Evolutionary conservation across 2,797 vertebrate species (phyloP).

Genomic region (Enteromius radiatus): DNA sequence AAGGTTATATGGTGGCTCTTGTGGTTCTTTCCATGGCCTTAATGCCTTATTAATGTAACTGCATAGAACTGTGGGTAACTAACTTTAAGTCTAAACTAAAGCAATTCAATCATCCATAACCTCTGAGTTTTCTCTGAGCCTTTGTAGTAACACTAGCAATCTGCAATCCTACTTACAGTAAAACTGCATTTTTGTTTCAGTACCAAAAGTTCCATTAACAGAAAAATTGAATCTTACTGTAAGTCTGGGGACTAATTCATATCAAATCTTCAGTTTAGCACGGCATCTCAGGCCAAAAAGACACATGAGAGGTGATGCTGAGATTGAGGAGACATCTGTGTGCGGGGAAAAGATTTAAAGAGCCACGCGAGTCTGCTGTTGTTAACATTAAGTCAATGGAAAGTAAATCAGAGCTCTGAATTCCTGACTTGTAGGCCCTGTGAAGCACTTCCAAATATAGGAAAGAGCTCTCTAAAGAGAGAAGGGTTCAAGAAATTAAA

Average conservation of each 20-base stretch:
- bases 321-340: conserved; percentile 28
- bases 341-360: conserved; percentile 10
- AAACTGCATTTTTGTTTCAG: neutral
- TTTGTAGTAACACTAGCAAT: neutral
- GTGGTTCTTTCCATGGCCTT: conserved; percentile 18
- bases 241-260: neutral
- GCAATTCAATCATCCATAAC: neutral
- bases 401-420: conserved; percentile 22
- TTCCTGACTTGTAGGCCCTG: conserved; percentile 6
- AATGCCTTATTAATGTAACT: neutral
- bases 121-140: neutral
- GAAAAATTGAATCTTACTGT: neutral
- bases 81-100: neutral
- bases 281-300: conserved; percentile 22
- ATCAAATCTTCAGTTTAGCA: conserved; percentile 6
- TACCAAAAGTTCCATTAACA: neutral
- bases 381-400: conserved; percentile 32
- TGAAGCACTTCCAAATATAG: conserved; percentile 37
- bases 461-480: conserved; percentile 2
- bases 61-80: neutral
- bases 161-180: neutral
- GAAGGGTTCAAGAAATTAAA: neutral
- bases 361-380: conserved; percentile 24
- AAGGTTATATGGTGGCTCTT: conserved; percentile 10
- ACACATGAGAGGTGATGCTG: conserved; percentile 8